phyloP scores from a whole-genome alignment of 2,888 invertebrate species.

The Lobophora halterata region DNA sequence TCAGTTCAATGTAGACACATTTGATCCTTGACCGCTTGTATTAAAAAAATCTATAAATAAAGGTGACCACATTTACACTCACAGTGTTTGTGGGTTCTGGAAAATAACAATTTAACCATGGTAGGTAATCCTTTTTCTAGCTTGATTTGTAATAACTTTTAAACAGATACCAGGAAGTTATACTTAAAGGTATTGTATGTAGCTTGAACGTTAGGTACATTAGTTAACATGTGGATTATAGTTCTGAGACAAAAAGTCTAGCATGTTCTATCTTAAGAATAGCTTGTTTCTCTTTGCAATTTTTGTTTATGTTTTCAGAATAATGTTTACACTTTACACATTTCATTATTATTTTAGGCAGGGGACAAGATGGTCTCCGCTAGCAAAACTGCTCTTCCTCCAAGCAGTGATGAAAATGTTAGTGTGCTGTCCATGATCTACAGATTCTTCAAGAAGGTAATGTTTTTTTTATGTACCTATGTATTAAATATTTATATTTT shows the following conservation, averaged over 20 bases:
- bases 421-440: constrained; percentile 82
- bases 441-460: constrained; percentile 83
- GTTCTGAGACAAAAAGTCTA: no score
- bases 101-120: constrained; percentile 6
- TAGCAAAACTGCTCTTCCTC: constrained; percentile 66
- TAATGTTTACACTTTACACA: no score
- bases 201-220: constrained; percentile 1
- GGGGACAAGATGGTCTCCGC: constrained; percentile 63
- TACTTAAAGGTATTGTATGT: constrained; percentile 2
- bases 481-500: no score
- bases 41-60: constrained; percentile 59
- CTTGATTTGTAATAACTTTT: not conserved
- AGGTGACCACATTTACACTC: constrained; percentile 44
- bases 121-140: not conserved
- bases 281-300: no score
- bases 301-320: not conserved
- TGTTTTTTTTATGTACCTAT: constrained; percentile 10
- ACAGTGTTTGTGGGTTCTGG: constrained; percentile 8
- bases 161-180: no score
- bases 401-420: constrained; percentile 66
- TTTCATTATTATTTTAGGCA: constrained; percentile 51
- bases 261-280: no score
- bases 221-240: not conserved
- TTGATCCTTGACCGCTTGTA: constrained; percentile 12
- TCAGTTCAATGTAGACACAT: not conserved